Base-by-base conservation (phyloP, 2,888 invertebrate species). In the Syrphus vitripennis region DNA sequence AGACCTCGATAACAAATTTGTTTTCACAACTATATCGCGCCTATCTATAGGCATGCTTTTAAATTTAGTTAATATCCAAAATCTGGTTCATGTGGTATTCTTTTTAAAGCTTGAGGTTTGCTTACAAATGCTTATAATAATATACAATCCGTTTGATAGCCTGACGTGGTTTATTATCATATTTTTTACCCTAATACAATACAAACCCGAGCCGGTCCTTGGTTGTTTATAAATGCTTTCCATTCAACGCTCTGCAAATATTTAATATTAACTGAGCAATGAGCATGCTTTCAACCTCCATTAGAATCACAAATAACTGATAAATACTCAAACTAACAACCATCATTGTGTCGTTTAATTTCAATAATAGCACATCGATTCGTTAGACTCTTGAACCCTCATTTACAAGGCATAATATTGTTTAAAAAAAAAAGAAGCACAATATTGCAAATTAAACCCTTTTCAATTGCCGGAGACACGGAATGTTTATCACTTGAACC, bases 371-470 rank as follows among this genome's bases (percentile, higher is more conserved):
- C 55, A 63, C 69, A 65, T 80, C 50, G 61, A 74, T 69, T 80
- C 67, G 61, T 34, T 61, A 61, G 26, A 65, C 57, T 37, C 75
- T 63, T 53, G 34, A 70, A 50, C 40, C 40, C 70, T 53, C 71
- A 65, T 69, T 75, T 69, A 50, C 31, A 50, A 57, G 48, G 76
- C 57, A 76, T 76, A 65, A 71, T 70, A 75, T 67, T 79, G 70
- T 71, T 70, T 65, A 70, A 79, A 72, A 78, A 72, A 31, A 31
- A 31, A 45, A 45, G n/a, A n/a, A n/a, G n/a, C n/a, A 79, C 79
- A 79, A 83, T 79, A 83, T 83, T 83, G 79, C 79, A 83, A 79
- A 83, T 83, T 83, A 83, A 83, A 83, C 83, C 83, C 83, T 83
- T 83, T 83, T 83, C 83, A 83, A 83, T 79, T 71, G 74, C 42